Percentiles rank a stretch among this genome's conserved stretches.
Evolutionary conservation across 2,797 vertebrate genomes (phyloP).

Genomic region (Lophotriccus pileatus): DNA sequence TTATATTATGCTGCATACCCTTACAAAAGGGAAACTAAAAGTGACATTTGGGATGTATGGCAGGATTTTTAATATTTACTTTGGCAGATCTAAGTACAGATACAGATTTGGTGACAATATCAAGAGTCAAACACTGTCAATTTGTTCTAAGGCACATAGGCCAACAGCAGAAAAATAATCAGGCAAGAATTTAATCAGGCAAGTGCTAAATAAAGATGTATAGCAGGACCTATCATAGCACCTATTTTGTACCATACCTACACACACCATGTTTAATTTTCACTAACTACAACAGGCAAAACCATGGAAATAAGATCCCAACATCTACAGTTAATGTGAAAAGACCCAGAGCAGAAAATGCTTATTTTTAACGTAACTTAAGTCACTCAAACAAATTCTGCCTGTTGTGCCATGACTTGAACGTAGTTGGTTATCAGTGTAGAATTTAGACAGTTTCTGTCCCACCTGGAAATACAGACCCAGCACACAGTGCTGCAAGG

Average conservation of each 20-base stretch:
- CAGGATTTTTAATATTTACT: background rate
- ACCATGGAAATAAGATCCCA: background rate
- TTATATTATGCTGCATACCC: background rate
- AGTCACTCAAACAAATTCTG: background rate
- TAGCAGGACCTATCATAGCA: background rate
- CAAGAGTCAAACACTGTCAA: background rate
- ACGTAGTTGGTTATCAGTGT: background rate
- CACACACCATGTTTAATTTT: background rate
- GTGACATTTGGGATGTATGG: background rate
- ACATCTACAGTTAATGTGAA: background rate
- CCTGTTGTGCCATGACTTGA: background rate
- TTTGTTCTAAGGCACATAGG: background rate
- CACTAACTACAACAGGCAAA: background rate
- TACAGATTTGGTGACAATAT: background rate
- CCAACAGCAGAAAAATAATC: background rate
- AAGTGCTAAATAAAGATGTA: background rate
- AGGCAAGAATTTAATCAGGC: background rate
- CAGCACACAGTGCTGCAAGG: background rate
- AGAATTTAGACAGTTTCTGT: background rate
- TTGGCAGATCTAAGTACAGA: background rate
- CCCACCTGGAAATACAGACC: background rate
- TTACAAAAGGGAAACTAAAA: background rate
- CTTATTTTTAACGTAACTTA: background rate
- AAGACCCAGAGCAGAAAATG: background rate
- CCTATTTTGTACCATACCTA: background rate